Base-by-base conservation (phyloP, 2,888 invertebrate species). In the Brachypalpus laphriformis region DNA sequence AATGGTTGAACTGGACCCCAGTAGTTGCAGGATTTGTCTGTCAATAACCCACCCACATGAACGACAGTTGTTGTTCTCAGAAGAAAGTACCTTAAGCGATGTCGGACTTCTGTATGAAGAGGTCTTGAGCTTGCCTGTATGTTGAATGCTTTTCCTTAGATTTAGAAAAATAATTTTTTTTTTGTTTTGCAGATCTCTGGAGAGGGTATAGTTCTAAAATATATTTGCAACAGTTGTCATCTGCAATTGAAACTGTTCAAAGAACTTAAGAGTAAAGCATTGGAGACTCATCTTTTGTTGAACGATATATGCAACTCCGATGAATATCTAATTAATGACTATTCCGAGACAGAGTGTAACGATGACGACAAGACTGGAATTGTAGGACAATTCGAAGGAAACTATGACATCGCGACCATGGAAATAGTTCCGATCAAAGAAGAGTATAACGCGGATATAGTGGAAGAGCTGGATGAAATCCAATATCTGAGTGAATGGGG, bases 201-300 rank as follows among this genome's bases (percentile, higher is more conserved):
- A 1, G 75, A 70, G 1, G 28, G 78, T 4, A 54, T 54, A 3
- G 87, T 87, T 42, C 88, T 89, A 0, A 87, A 87, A 54, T 89
- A 87, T 63, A 77, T 90, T 11, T 90, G 90, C 71, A 89, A 88
- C 82, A 89, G 88, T 45, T 90, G 90, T 59, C 87, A 87, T 54
- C 82, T 90, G 20, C 90, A 90, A 82, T 87, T 90, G 77, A 88
- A 88, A 56, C 87, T 90, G n/a, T 90, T 89, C 59, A 87, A 87
- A 14, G 88, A 90, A 71, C 87, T 90, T 3, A 88, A 88, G 54
- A 87, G 77, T 9, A 89, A 86, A 81, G 89, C 90, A 0, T 22
- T 87, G 1, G 88, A 88, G 68, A 87, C 88, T 0, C 61, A 66
- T 54, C 11, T 66, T 6, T 6, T 85, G 2, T 37, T 85, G 0